Base-by-base conservation (phyloP, 2,888 invertebrate species). In the Sphaerophoria rueppellii region DNA sequence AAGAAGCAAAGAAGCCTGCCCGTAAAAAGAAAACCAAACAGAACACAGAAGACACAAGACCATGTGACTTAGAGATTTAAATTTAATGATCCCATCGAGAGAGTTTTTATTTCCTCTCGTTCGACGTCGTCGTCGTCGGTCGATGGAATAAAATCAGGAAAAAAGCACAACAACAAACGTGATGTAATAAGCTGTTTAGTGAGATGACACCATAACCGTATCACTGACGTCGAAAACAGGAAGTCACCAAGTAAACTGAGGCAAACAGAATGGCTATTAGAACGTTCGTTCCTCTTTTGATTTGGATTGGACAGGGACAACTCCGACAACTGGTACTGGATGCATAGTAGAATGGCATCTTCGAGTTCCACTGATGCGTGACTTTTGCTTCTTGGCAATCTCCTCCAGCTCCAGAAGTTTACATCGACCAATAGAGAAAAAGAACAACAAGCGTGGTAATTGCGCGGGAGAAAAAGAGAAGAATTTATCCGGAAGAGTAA, bases 81-180 rank as follows among this genome's bases (percentile, higher is more conserved):
- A 79, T 83, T 83, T 83, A 83, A 83, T 80, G 83, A 83, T 80
- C 75, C 80, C 80, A 83, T 79, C 71, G 75, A 63, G 79, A 72
- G 80, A 67, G 67, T 80, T 83, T 83, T 83, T 79, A 75, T 75
- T 79, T 83, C 83, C 78, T 75, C 34, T 75, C 74, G n/a, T 6
- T 43, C 11, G 74, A 43, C 55, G 32, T 43, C 50, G 71, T 46
- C 7, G 16, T 11, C 43, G 4, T 11, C 43, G 12, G 12, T 3
- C 4, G 4, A 6, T 4, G 4, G 12, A n/a, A n/a, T 4, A 9
- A 35, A 12, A 48, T 1, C 32, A 11, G 48, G 11, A 43, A 24
- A 35, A 5, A 16, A 35, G 11, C 35, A 4, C 40, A 58, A 79
- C 63, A 55, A 75, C 71, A 79, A 55, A 75, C 83, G 83, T 83